Base-by-base conservation (phyloP, 2,888 invertebrate genomes). In the Rosalia funebris region DNA sequence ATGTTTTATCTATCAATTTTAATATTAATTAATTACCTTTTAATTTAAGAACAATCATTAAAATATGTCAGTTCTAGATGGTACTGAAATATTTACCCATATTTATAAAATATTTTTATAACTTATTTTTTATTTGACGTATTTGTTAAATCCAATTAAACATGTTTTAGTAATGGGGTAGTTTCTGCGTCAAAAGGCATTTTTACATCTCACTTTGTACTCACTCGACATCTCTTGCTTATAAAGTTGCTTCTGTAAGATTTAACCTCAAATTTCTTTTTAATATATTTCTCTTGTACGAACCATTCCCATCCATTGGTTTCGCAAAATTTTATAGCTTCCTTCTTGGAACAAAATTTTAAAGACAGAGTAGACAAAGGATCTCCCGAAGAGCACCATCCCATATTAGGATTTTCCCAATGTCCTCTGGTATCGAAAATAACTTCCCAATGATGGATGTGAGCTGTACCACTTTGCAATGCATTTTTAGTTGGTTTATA, bases 371-470 rank as follows among this genome's bases (percentile, higher is more conserved):
- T 96, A 0, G 96, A 96, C 36, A 96, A 80, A 0, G 98, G 95
- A 82, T 98, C 98, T 19, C 92, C 96, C 3, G 91, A 91, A 72
- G 96, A 96, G 0, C 89, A 83, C 98, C 98, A 98, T 42, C 98
- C 98, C 91, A 98, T 97, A 1, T 95, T 84, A 0, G 95, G 94
- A 82, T 98, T 98, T 77, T 75, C 70, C 68, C 75, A 74, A 39
- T 69, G 61, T 20, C 68, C 59, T 41, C 64, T 60, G 1, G 62
- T 65, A n/a, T 72, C 71, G 45, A 75, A 75, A 3, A 66, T 55
- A 7, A 77, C 11, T 58, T 71, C 69, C 68, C 77, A 72, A 16
- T 68, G 61, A 2, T 65, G 19, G 0, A 62, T 67, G 36, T 67
- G 62, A 7, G 62, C 45, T 2, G 65, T 71, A 14, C 75, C 75